These are phyloP conservation scores for Liodrosophila aerea DNA, from an alignment of 2,888 invertebrate genomes.

Conservation along the genomic window DNA sequence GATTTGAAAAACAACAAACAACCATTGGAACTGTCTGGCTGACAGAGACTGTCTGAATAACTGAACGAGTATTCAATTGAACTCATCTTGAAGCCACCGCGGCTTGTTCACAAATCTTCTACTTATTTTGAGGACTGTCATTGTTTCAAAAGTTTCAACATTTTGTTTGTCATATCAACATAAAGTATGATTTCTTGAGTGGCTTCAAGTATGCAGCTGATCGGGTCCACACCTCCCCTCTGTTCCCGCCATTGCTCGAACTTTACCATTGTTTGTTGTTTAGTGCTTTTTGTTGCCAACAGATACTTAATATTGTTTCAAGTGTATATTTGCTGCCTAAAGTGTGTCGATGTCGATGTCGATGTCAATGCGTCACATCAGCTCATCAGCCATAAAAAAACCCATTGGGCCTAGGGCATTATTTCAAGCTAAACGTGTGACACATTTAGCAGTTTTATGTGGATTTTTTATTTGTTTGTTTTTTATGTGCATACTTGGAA, in stretches of 20 bases:
- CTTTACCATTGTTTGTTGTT: slow-evolving; percentile 63
- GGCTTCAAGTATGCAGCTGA: slow-evolving; percentile 49
- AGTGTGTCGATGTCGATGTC: slow-evolving; percentile 46
- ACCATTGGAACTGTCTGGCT: slow-evolving; percentile 13
- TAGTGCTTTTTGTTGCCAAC: slow-evolving; percentile 30
- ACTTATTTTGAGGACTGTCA: slow-evolving; percentile 29
- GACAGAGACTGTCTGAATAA: slow-evolving; percentile 17
- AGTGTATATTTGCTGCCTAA: slow-evolving; percentile 51
- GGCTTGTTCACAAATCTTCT: slow-evolving; percentile 35
- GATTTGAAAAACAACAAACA: slow-evolving; percentile 39
- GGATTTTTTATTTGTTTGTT: slow-evolving; percentile 11
- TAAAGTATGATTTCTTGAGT: slow-evolving; percentile 75
- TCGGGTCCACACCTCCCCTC: slow-evolving; percentile 16
- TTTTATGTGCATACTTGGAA: slow-evolving; percentile 10
- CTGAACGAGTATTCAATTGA: slow-evolving; percentile 34
- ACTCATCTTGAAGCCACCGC: slow-evolving; percentile 35
- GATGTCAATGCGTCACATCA: slow-evolving; percentile 45
- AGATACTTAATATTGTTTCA: slow-evolving; percentile 63
- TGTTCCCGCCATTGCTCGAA: slow-evolving; percentile 4
- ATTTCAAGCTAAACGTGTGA: slow-evolving; percentile 52
- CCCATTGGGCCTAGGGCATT: slow-evolving; percentile 35
- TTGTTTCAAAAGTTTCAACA: slow-evolving; percentile 62
- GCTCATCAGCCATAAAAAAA: slow-evolving; percentile 20
- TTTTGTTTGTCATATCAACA: slow-evolving; percentile 76
- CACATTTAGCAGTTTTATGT: slow-evolving; percentile 53